phyloP scores from a whole-genome alignment of 2,113 vertebrate species.

The Megaceryle maxima region DNA sequence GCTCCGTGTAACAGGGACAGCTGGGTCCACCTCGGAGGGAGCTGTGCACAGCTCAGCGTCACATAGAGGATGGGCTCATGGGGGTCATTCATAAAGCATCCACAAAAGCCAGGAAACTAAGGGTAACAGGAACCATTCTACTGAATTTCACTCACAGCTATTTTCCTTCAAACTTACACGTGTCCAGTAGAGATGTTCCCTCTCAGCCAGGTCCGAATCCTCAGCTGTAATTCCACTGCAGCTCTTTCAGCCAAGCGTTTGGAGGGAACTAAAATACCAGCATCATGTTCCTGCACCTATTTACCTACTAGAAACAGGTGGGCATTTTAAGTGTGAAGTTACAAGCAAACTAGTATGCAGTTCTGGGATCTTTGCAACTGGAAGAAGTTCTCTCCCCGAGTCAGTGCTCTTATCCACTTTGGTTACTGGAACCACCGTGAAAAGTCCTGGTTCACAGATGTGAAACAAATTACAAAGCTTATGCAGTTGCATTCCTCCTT shows the following conservation, averaged over 20 bases:
- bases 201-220: background rate
- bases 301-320: slow-evolving; percentile 31
- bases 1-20: background rate
- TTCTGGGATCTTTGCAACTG: background rate
- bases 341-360: background rate
- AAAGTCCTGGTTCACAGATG: slow-evolving; percentile 62
- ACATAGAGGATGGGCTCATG: background rate
- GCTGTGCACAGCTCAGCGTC: background rate
- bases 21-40: background rate
- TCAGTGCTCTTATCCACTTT: slow-evolving; percentile 25
- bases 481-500: slow-evolving; percentile 64
- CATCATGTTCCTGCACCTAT: background rate
- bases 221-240: rapidly evolving
- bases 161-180: background rate
- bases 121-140: background rate
- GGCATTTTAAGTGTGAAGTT: background rate
- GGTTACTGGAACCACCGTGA: slow-evolving; percentile 26
- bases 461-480: slow-evolving; percentile 41
- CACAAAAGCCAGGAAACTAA: background rate
- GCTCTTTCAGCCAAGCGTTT: background rate
- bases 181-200: background rate
- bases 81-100: rapidly evolving
- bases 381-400: background rate
- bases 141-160: background rate
- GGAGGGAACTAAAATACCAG: background rate